Base-by-base conservation (phyloP, 1,140 invertebrate genomes). In the Drosophila pruinosa region DNA sequence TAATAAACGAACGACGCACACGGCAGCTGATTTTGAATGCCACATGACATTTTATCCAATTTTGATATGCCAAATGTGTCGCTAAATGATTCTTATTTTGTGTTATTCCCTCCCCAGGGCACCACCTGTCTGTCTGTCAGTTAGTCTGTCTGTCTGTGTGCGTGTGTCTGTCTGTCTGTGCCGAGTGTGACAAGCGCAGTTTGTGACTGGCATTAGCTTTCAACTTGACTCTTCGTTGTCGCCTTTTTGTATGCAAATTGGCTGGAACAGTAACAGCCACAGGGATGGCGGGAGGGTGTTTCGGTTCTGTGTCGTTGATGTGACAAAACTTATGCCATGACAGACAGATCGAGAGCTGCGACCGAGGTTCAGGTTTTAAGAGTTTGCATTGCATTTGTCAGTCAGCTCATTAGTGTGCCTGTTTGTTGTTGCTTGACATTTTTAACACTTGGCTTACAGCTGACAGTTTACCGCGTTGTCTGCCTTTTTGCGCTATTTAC, bases 11-110 rank as follows among this genome's bases (percentile, higher is more conserved):
- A 39, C 62, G 62, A 48, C 59, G 63, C 58, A 68, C 53, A 68
- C 58, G 57, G 43, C 59, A 57, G 56, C 76, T 86, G 81, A 77
- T 86, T 85, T 52, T 63, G 73, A 85, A 85, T 86, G 81, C 69
- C 73, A 54, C 58, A 38, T 64, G 76, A 76, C 72, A 59, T 65
- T 75, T 70, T 36, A 67, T 17, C 61, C 56, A 48, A 64, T 81
- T 72, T 85, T 86, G 77, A 81, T 86, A 85, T 85, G 81, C 81
- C 77, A 80, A 85, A 86, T 86, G 81, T 86, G 81, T 85, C 77
- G 81, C 81, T 81, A 77, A 86, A 85, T 86, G 73, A 72, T 86
- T 77, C 79, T 86, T 75, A 72, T 80, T 76, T 79, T 86, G 75
- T 48, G 34, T 50, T 36, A 26, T 47, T 10, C 10, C 17, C 19